Conservation (phyloP, 2,797 vertebrate genomes). For the Emys orbicularis region DNA sequence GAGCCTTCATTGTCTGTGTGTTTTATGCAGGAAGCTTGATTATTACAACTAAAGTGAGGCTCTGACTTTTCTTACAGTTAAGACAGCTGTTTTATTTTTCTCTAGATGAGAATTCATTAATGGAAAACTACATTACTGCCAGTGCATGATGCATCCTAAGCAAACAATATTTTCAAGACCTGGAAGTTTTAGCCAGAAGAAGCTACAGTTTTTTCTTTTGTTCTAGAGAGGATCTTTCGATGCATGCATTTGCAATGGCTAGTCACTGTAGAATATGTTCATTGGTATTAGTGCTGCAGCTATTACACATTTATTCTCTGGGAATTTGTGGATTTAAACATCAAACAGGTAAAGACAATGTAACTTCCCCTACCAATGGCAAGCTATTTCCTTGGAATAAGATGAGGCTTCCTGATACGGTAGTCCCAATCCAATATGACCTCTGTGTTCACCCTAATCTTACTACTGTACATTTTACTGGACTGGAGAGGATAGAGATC, state of each 20-base stretch:
- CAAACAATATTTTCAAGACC: background rate
- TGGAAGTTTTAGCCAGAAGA: background rate
- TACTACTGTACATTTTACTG: constrained; percentile 34
- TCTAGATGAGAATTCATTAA: background rate
- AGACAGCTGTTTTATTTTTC: background rate
- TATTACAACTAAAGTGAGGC: background rate
- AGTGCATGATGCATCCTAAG: background rate
- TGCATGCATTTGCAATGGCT: background rate
- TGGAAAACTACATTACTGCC: background rate
- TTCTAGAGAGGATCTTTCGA: background rate
- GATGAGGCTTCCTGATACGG: background rate
- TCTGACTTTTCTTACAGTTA: background rate
- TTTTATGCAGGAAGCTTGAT: background rate
- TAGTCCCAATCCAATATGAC: constrained; percentile 1
- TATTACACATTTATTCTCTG: constrained; percentile 2
- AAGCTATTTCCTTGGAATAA: constrained; percentile 30
- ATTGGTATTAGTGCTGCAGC: background rate
- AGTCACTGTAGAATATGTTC: background rate
- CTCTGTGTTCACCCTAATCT: constrained; percentile 12
- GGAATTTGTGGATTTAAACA: background rate
- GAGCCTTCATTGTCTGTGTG: background rate
- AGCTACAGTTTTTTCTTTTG: background rate
- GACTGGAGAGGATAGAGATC: constrained; percentile 49
- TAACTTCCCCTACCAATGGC: background rate
- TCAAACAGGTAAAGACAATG: background rate